Evolutionary conservation across 1,140 invertebrate genomes (phyloP).

Genomic region (Lasaia peninsularis): DNA sequence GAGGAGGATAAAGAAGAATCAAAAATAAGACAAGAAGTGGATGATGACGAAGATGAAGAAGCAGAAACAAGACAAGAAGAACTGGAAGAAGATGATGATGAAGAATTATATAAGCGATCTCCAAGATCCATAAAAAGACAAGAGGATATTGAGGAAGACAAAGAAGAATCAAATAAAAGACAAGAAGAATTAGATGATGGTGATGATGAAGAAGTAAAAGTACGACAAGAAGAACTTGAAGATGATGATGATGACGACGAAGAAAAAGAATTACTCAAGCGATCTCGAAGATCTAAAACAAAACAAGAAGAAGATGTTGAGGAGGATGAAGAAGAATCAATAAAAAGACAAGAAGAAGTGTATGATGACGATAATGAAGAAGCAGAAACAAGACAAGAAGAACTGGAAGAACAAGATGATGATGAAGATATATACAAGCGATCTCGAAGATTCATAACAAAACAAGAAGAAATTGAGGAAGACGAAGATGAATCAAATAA

Average conservation of each 20-base stretch:
- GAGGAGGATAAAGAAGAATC: slow-evolving; percentile 13
- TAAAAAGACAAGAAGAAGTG: slow-evolving; percentile 23
- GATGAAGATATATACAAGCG: no score
- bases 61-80: slow-evolving; percentile 19
- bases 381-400: no score
- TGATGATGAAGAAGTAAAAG: slow-evolving; percentile 26
- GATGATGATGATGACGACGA: no score
- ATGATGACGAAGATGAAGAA: slow-evolving; percentile 22
- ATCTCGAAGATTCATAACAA: no score
- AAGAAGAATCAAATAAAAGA: slow-evolving; percentile 22
- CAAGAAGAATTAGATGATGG: slow-evolving; percentile 27
- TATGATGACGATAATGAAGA: slow-evolving; percentile 17
- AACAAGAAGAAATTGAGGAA: no score
- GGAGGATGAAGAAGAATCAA: slow-evolving; percentile 10
- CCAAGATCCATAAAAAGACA: slow-evolving; percentile 18
- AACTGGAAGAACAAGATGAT: no score
- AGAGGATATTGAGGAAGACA: slow-evolving; percentile 16
- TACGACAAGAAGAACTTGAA: slow-evolving; percentile 19
- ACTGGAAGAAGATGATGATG: slow-evolving; percentile 21
- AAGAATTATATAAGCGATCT: slow-evolving; percentile 17
- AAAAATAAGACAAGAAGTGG: slow-evolving; percentile 23
- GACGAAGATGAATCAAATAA: no score
- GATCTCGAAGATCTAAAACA: slow-evolving; percentile 16
- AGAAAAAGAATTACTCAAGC: slow-evolving; percentile 19
- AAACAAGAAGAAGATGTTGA: slow-evolving; percentile 21